These are phyloP conservation scores for Stigmatopora argus DNA, from an alignment of 2,113 vertebrate genomes.

Conservation along the genomic window DNA sequence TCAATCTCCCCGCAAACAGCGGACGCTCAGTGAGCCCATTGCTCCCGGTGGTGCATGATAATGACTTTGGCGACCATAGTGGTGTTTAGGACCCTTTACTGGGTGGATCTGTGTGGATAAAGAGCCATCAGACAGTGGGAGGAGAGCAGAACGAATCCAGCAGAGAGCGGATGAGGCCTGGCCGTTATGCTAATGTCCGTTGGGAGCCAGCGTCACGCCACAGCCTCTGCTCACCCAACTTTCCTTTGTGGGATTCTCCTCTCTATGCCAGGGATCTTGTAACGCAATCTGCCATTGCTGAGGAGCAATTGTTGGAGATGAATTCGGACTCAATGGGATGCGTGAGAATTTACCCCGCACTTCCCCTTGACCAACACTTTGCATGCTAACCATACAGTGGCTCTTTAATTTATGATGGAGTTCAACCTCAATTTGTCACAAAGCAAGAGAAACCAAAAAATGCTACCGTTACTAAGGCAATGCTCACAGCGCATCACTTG, in stretches of 20 bases:
- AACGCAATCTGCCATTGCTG: conserved; percentile 50
- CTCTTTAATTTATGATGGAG: not conserved
- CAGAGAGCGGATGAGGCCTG: conserved; percentile 60
- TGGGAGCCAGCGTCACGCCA: conserved; percentile 58
- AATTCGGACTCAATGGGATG: conserved; percentile 42
- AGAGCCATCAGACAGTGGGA: conserved; percentile 68
- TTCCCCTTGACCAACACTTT: conserved; percentile 9
- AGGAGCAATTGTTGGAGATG: conserved; percentile 35
- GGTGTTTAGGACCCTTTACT: conserved; percentile 49
- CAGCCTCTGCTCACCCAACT: conserved; percentile 49
- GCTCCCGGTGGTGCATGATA: conserved; percentile 62
- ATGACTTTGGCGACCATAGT: conserved; percentile 56
- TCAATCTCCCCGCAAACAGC: conserved; percentile 55
- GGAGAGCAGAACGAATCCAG: conserved; percentile 71
- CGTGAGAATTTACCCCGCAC: conserved; percentile 37
- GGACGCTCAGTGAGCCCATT: conserved; percentile 48
- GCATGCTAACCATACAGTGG: conserved; percentile 14
- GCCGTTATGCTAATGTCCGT: conserved; percentile 61
- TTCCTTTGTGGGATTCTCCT: conserved; percentile 44
- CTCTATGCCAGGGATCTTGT: conserved; percentile 54
- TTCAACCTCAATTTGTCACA: not conserved
- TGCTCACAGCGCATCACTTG: too few species aligned
- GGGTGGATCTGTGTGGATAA: conserved; percentile 62
- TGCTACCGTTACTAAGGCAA: too few species aligned
- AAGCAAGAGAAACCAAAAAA: too few species aligned